Conservation (phyloP, 2,888 invertebrate species). For the Agrypnus murinus region DNA sequence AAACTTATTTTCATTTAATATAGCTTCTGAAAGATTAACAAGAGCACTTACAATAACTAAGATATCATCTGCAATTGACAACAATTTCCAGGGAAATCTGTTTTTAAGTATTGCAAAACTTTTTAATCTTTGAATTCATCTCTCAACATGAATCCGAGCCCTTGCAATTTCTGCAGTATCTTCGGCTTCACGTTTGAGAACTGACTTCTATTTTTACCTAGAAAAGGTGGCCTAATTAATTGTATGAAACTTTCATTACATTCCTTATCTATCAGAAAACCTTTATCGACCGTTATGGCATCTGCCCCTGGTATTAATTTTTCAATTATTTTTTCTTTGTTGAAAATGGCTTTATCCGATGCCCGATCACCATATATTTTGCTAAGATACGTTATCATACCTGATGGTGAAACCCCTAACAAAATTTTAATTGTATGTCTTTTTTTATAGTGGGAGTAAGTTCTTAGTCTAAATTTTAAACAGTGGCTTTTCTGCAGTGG, state of each 20-base stretch:
- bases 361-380: background rate
- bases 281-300: constrained; percentile 15
- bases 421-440: background rate
- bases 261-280: background rate
- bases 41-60: too few species aligned
- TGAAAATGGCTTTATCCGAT: constrained; percentile 8
- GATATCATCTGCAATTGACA: too few species aligned
- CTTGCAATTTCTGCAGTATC: constrained; percentile 11
- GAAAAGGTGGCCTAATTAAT: background rate
- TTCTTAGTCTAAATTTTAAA: constrained; percentile 12
- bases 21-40: too few species aligned
- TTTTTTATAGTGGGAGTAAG: constrained; percentile 6
- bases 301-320: background rate
- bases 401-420: background rate
- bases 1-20: too few species aligned
- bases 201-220: background rate
- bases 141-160: background rate
- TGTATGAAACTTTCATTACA: too few species aligned
- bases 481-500: constrained; percentile 53
- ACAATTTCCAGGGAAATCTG: too few species aligned
- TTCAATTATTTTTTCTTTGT: background rate
- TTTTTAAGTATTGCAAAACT: too few species aligned
- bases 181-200: constrained; percentile 10
- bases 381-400: constrained; percentile 3
- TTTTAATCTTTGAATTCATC: too few species aligned